Evolutionary conservation across 2,113 vertebrate species (phyloP).

Genomic region (Mirounga angustirostris): DNA sequence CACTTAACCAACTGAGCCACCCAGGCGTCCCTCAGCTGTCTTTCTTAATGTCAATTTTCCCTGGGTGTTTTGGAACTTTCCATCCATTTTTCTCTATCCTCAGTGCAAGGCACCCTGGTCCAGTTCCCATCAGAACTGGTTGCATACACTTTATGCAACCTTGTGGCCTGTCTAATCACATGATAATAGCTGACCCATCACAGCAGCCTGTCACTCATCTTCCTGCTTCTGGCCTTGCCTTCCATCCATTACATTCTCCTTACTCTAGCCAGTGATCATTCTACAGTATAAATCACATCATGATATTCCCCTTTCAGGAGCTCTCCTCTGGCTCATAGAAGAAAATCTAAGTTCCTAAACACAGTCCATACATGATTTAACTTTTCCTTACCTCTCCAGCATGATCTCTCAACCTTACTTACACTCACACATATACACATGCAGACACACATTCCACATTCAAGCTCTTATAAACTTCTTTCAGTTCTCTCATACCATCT

Average conservation of each 20-base stretch:
- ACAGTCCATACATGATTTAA: background rate
- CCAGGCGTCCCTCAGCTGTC: background rate
- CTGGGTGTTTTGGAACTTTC: slow-evolving; percentile 17
- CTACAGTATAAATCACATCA: background rate
- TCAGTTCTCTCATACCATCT: background rate
- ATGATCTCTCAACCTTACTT: background rate
- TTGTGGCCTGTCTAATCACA: background rate
- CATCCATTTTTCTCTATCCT: slow-evolving; percentile 48
- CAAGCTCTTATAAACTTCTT: background rate
- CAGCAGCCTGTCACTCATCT: background rate
- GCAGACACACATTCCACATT: background rate
- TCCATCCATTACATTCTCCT: background rate
- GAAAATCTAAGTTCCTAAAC: background rate
- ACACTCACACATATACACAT: background rate
- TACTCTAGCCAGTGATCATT: background rate
- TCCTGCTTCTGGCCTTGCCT: background rate
- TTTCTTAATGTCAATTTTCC: slow-evolving; percentile 49
- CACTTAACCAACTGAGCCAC: too few species aligned
- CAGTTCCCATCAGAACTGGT: background rate
- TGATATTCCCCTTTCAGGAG: background rate
- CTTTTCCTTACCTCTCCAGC: background rate
- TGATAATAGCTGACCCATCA: background rate
- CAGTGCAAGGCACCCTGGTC: background rate
- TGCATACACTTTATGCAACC: background rate
- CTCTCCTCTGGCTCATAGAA: background rate